Base-by-base conservation (phyloP, 2,888 invertebrate genomes). In the Hipparchia semele region DNA sequence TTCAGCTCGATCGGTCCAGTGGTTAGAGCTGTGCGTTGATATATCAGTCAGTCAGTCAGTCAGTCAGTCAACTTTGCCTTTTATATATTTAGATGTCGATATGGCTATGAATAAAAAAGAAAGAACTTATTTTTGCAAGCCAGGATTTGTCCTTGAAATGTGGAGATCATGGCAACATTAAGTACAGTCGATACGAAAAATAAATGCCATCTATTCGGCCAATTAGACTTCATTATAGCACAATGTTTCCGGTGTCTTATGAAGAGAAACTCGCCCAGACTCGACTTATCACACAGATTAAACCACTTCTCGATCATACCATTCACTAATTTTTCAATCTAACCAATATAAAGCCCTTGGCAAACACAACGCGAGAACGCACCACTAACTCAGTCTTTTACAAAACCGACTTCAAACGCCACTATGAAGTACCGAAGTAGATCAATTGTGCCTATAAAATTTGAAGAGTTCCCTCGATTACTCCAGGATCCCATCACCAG, bases 211-310 rank as follows among this genome's bases (percentile, higher is more conserved):
- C 74, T 72, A 71, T 82, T 80, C 83, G 82, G 81, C 85, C 84
- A 87, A 89, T 87, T 86, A 88, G 84, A 83, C 70, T 81, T 85
- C 86, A 87, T 88, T 87, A 87, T 81, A 78, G 81, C 84, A 89
- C 84, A 86, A 89, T 89, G 87, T 86, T 85, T 90, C 90, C 90
- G 88, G 90, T 89, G 89, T 84, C 82, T 85, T 89, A 89, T 88
- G 87, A 82, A 74, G 59, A 64, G 72, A 75, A 77, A 73, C 73
- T 76, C 75, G 77, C 66, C 73, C 68, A 33, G 58, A 68, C 71
- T 64, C 70, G 74, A 72, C 67, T 39, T n/a, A 39, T 39, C 39
- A 39, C 39, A 39, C 5, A 23, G 51, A 53, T 60, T 45, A 33
- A 56, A 64, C 64, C 62, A 64, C 64, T 64, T 75, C 59, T 39